Evolutionary conservation across 2,113 vertebrate genomes (phyloP).

Genomic region (Phrynosoma platyrhinos): DNA sequence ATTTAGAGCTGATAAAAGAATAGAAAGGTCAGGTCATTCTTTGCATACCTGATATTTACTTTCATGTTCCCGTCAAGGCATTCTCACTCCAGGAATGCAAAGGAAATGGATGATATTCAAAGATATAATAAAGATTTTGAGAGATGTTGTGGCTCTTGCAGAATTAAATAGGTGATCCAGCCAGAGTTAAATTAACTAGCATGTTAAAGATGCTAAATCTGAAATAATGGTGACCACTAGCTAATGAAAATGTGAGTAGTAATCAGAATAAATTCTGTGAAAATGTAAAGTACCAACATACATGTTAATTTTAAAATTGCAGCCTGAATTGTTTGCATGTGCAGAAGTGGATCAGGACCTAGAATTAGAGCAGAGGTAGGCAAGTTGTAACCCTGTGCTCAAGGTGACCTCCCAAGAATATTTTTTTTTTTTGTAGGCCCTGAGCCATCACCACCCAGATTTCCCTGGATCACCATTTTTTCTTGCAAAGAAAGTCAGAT

Average conservation of each 20-base stretch:
- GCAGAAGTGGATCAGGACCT: too few species aligned
- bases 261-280: neutral
- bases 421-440: too few species aligned
- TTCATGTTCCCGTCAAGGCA: constrained; percentile 66
- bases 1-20: constrained; percentile 53
- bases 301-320: neutral
- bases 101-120: constrained; percentile 31
- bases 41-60: constrained; percentile 44
- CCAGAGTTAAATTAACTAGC: neutral
- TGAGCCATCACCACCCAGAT: too few species aligned
- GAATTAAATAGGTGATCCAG: neutral
- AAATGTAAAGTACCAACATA: neutral
- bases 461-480: too few species aligned
- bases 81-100: constrained; percentile 55
- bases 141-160: neutral
- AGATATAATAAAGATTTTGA: constrained; percentile 21
- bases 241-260: neutral
- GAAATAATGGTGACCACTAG: neutral
- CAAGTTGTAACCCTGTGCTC: too few species aligned
- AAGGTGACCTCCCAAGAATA: too few species aligned
- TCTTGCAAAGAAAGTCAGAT: too few species aligned
- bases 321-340: too few species aligned
- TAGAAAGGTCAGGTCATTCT: constrained; percentile 63
- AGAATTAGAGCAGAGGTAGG: too few species aligned
- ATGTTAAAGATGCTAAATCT: neutral